Conservation (phyloP, 2,797 vertebrate species). For the Pseudotriccus pelzelni region DNA sequence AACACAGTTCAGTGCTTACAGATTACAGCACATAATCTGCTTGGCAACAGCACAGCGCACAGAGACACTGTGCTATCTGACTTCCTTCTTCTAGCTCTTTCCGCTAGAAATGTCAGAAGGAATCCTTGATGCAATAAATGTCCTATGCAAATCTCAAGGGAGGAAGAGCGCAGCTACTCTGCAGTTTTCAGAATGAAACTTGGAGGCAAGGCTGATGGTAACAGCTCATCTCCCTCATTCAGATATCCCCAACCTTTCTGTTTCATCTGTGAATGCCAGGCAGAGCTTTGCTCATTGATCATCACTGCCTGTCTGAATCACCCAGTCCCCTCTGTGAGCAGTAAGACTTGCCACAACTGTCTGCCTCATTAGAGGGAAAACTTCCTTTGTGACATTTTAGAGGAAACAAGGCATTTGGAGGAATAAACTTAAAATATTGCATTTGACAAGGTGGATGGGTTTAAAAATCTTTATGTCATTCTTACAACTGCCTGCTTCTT, state of each 20-base stretch:
- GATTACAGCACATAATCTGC: constrained; percentile 85
- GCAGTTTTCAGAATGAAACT: constrained; percentile 14
- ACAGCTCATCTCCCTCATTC: background rate
- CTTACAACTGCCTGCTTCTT: background rate
- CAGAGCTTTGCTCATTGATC: background rate
- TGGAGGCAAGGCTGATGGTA: background rate
- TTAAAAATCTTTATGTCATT: background rate
- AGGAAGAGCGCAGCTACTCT: background rate
- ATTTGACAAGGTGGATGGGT: background rate
- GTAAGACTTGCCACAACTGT: background rate
- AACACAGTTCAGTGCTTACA: constrained; percentile 67
- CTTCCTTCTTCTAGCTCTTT: constrained; percentile 41
- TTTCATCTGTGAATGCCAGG: background rate
- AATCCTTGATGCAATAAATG: constrained; percentile 2
- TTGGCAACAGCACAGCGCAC: constrained; percentile 73
- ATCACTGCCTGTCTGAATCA: background rate
- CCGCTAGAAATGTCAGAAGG: constrained; percentile 47
- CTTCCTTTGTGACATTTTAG: background rate
- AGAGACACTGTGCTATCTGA: constrained; percentile 11
- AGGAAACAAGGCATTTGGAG: background rate
- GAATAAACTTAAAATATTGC: background rate
- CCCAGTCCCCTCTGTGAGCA: background rate
- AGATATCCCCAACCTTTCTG: background rate
- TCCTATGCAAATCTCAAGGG: background rate
- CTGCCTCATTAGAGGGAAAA: background rate